phyloP scores from a whole-genome alignment of 2,113 vertebrate species.

The Cnemophilus loriae region DNA sequence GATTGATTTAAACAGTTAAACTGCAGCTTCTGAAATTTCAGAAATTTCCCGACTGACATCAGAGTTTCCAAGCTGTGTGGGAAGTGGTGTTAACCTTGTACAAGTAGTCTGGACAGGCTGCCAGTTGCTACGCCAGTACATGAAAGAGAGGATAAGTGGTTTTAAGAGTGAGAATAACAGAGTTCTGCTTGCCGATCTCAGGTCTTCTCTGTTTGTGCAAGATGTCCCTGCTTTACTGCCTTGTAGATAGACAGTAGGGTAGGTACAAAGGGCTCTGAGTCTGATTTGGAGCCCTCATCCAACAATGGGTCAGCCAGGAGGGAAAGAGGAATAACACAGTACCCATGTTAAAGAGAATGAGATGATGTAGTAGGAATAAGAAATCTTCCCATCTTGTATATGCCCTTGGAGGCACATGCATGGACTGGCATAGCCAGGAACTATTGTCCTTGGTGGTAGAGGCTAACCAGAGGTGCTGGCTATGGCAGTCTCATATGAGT shows the following conservation, averaged over 20 bases:
- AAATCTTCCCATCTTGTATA: not conserved
- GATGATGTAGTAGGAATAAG: not conserved
- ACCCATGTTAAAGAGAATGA: not conserved
- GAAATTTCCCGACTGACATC: not conserved
- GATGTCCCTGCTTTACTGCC: not conserved
- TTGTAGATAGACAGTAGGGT: not conserved
- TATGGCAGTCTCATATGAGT: not conserved
- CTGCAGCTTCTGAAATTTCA: not conserved
- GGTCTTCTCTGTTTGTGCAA: not conserved
- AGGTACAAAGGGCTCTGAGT: not conserved
- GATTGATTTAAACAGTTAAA: not conserved
- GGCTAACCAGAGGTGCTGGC: not conserved
- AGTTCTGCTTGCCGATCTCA: not conserved
- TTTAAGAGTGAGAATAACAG: not conserved
- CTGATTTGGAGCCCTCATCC: not conserved
- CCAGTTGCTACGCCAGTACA: accelerated
- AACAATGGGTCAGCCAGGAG: not conserved
- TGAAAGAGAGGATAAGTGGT: not conserved
- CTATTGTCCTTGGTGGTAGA: not conserved
- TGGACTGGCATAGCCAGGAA: not conserved
- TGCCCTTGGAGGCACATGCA: not conserved
- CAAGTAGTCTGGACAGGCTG: not conserved
- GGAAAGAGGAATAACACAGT: not conserved
- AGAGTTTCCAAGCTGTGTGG: not conserved
- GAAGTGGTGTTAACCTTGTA: not conserved